Base-by-base conservation (phyloP, 2,113 vertebrate genomes). In the Acrocephalus kingi region DNA sequence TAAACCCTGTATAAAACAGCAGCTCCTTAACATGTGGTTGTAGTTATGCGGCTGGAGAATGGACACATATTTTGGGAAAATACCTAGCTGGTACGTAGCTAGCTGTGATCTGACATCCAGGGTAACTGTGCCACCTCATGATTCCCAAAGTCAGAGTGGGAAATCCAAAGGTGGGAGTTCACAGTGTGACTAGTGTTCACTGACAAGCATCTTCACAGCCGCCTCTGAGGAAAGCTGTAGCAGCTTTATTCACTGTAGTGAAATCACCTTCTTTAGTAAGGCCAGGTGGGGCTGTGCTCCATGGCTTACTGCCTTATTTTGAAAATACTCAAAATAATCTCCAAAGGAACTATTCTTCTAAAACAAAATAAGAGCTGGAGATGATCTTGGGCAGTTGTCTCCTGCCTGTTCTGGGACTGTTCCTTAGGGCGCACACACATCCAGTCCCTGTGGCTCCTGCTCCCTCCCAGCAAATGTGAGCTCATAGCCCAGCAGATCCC, bases 41-140 rank as follows among this genome's bases (percentile, higher is more conserved):
- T 39, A 74, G 75, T 83, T 81, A 61, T 0, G 2, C 56, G 33
- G 79, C 80, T 43, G 68, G 39, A 54, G 63, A 62, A 54, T 0
- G 2, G 37, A 49, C 7, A 6, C 0, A 0, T 4, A 8, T n/a
- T 72, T 92, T 25, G 37, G 66, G 73, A 68, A 55, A 80, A 37
- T n/a, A 51, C n/a, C 61, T 59, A 58, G 48, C 12, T 28, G 11
- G 41, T 0, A 5, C 8, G 24, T 30, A 71, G 56, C 55, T 83
- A 11, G 56, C n/a, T 35, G 20, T 4, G 84, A 13, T 37, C 31
- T 8, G 52, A 95, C 95, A 37, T 6, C 64, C 87, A 31, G 84
- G 58, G 37, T 23, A 85, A 85, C 73, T 92, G 88, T 81, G 86
- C 96, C 97, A 97, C 48, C 96, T 95, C 82, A 77, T 86, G 97